A percentile compares a stretch with the other conserved stretches of the same genome.
Evolutionary conservation across 2,888 invertebrate genomes (phyloP).

Genomic region (Drosophila quinaria): DNA sequence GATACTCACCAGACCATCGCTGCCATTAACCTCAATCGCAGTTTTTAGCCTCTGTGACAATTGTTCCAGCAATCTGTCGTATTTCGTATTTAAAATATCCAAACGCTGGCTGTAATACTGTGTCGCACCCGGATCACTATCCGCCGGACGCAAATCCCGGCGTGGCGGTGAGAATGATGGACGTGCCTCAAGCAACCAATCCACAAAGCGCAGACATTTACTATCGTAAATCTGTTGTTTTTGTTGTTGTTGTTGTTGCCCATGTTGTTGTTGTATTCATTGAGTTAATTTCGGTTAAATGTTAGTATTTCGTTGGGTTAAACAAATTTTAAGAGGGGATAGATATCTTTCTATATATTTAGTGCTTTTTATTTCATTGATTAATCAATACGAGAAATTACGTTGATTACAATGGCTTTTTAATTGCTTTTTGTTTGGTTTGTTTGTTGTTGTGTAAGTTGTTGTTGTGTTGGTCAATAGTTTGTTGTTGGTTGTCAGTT

Average conservation of each 20-base stretch:
- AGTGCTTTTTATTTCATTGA: conserved; percentile 83
- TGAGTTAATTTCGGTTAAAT: conserved; percentile 82
- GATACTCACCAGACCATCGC: conserved; percentile 86
- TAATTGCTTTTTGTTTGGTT: conserved; percentile 67
- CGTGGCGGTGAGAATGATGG: conserved; percentile 86
- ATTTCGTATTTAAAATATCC: conserved; percentile 85
- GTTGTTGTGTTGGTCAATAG: conserved; percentile 64
- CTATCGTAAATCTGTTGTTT: conserved; percentile 85
- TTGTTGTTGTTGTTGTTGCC: conserved; percentile 26
- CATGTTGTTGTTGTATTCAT: conserved; percentile 46
- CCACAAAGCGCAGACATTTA: conserved; percentile 86
- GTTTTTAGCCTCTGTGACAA: conserved; percentile 85
- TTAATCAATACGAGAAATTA: conserved; percentile 75
- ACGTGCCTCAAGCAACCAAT: conserved; percentile 85
- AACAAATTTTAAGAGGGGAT: conserved; percentile 56
- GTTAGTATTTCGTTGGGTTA: conserved; percentile 80
- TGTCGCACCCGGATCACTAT: conserved; percentile 85
- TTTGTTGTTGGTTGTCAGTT: conserved; percentile 41
- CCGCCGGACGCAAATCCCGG: conserved; percentile 83
- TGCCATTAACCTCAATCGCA: conserved; percentile 86
- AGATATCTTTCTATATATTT: conserved; percentile 72
- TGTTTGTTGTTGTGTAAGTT: conserved; percentile 40
- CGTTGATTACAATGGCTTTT: conserved; percentile 72
- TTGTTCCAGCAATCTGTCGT: conserved; percentile 85
- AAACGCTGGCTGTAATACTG: conserved; percentile 85